Base-by-base conservation (phyloP, 2,113 vertebrate species). In the Syngnathoides biaculeatus region DNA sequence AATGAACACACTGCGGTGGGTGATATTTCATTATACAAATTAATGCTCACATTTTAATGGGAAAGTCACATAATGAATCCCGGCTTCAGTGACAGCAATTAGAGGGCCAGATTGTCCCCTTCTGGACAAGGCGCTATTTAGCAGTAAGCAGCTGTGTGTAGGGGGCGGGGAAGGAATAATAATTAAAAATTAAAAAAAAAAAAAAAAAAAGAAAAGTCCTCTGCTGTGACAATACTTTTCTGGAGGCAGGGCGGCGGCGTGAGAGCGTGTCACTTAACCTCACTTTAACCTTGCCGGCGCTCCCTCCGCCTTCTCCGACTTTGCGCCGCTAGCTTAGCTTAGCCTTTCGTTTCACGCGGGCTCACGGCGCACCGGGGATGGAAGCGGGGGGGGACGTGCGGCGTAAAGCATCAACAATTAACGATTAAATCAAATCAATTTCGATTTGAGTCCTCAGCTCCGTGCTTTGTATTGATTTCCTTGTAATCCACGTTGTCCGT, bases 21-120 rank as follows among this genome's bases (percentile, higher is more conserved):
- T 96, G 96, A 99, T 99, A 98, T 99, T 99, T 99, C 97, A 99
- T 99, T 98, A 98, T 97, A 99, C 96, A 98, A 99, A 99, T 99
- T 98, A 99, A 99, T 97, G 97, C 97, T 99, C 97, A 97, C 97
- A 97, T 98, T 98, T 98, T 99, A 98, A 99, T 99, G 96, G 97
- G 96, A 97, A 97, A 99, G 97, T 98, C 97, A 97, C 95, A 96
- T 98, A 98, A 99, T 99, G 97, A 99, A 99, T 99, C 97, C 95
- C 94, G 94, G 96, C 96, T 97, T 96, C 96, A 95, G 95, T 98
- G 97, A 98, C 97, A 98, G 97, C 97, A 99, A 99, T 99, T 99
- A 99, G 97, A 98, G 95, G 95, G 95, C 96, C 97, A 99, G 96
- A 99, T 99, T 99, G 97, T 99, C 96, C 96, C 97, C 97, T 99